These are phyloP conservation scores for Taxidea taxus DNA, from an alignment of 2,113 vertebrate genomes.

Conservation along the genomic window DNA sequence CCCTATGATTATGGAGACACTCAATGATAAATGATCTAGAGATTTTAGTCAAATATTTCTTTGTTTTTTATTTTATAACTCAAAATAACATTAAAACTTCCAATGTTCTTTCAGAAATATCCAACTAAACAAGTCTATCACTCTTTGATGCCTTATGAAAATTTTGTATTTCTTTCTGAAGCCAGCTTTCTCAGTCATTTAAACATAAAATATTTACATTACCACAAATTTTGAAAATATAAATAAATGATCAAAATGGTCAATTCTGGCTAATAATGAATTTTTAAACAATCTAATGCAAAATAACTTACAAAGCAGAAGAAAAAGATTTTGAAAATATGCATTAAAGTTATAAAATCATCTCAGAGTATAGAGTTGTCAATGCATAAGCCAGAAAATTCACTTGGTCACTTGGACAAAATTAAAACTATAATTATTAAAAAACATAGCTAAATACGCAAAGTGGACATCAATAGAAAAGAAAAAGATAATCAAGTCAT, in stretches of 20 bases:
- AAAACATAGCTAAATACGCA: background rate
- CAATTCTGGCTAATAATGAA: background rate
- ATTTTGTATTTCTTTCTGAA: background rate
- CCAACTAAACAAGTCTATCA: background rate
- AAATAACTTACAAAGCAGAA: constrained; percentile 12
- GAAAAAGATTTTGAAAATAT: background rate
- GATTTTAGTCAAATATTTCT: background rate
- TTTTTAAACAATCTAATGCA: background rate
- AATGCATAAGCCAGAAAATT: background rate
- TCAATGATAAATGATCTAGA: background rate
- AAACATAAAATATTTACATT: background rate
- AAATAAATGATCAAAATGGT: background rate
- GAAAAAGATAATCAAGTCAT: background rate
- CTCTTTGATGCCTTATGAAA: background rate
- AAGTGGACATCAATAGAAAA: background rate
- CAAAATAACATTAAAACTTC: background rate
- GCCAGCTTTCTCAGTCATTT: background rate
- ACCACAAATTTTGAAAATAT: background rate
- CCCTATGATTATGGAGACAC: background rate
- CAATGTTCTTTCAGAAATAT: background rate
- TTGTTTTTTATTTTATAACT: background rate
- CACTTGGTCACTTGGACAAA: background rate
- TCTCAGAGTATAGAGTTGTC: background rate
- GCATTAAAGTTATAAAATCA: background rate
- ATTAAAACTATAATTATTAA: background rate